Percentiles rank a stretch among this genome's conserved stretches.
phyloP scores from a whole-genome alignment of 2,797 vertebrate genomes.

The Danio tinwini region DNA sequence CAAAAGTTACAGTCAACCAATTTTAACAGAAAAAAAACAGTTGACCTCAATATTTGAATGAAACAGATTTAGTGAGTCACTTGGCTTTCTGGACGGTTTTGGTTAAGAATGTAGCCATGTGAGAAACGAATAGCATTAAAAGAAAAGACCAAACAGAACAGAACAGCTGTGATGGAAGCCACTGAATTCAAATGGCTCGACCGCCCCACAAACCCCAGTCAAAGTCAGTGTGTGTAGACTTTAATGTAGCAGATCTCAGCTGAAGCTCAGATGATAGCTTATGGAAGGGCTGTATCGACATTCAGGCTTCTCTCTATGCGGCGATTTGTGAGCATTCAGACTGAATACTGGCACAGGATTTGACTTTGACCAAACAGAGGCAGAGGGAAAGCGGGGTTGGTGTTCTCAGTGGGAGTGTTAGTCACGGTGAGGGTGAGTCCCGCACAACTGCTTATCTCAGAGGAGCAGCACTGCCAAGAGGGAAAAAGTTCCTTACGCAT shows the following conservation, averaged over 20 bases:
- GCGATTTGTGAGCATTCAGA: conserved; percentile 20
- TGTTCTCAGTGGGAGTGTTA: conserved; percentile 50
- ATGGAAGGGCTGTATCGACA: conserved; percentile 21
- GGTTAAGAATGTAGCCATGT: too few relatives aligned
- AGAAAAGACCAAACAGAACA: neutral
- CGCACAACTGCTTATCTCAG: conserved; percentile 59
- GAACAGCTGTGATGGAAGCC: conserved; percentile 5
- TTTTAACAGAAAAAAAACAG: neutral
- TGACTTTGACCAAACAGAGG: conserved; percentile 43
- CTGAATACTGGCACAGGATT: conserved; percentile 28
- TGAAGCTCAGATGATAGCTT: conserved; percentile 33
- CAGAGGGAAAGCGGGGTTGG: conserved; percentile 20
- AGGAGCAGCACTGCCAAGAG: conserved; percentile 61
- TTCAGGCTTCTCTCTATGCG: conserved; percentile 34
- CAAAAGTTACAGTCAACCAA: neutral
- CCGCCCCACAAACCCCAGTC: conserved; percentile 19
- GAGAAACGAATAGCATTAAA: too few relatives aligned
- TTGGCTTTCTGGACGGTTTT: too few relatives aligned
- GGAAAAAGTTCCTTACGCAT: conserved; percentile 44
- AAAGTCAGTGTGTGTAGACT: conserved; percentile 11
- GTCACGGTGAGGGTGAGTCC: conserved; percentile 58
- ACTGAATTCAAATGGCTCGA: conserved; percentile 32
- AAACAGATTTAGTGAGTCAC: too few relatives aligned
- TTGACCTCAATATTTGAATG: neutral
- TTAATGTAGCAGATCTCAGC: conserved; percentile 32